Evolutionary conservation across 2,797 vertebrate species (phyloP).

Genomic region (Tadarida brasiliensis): DNA sequence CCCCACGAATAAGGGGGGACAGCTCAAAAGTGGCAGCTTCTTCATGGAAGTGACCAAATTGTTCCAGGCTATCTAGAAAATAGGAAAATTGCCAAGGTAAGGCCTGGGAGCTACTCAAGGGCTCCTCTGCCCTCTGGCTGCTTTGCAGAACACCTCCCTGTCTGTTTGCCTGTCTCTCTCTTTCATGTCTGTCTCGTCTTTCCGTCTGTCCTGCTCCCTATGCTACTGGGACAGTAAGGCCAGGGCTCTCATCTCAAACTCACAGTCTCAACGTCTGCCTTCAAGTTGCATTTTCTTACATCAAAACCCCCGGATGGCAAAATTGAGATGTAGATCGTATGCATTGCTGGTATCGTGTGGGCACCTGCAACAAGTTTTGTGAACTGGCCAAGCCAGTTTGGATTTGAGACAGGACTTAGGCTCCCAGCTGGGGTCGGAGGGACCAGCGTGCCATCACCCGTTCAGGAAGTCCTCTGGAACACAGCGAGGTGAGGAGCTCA

Average conservation of each 20-base stretch:
- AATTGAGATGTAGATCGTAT: neutral
- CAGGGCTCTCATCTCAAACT: neutral
- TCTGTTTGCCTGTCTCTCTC: neutral
- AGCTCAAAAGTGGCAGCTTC: neutral
- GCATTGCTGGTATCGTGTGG: too few relatives aligned
- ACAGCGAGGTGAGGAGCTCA: neutral
- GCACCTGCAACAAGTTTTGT: neutral
- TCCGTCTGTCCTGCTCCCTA: neutral
- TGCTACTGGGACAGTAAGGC: neutral
- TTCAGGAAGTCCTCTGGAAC: neutral
- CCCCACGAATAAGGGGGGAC: neutral
- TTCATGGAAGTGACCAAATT: neutral
- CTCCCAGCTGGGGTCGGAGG: neutral
- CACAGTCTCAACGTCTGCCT: neutral
- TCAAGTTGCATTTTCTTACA: neutral
- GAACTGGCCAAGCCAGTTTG: neutral
- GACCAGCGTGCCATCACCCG: neutral
- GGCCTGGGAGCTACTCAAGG: neutral
- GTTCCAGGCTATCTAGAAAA: conserved; percentile 33
- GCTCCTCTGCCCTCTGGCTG: neutral
- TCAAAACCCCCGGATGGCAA: neutral
- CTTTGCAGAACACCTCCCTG: neutral
- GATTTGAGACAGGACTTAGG: neutral
- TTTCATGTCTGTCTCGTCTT: neutral
- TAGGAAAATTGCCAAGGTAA: neutral